phyloP scores from a whole-genome alignment of 53 echinoderm and acorn worm genomes.

The Arbacia lixula region DNA sequence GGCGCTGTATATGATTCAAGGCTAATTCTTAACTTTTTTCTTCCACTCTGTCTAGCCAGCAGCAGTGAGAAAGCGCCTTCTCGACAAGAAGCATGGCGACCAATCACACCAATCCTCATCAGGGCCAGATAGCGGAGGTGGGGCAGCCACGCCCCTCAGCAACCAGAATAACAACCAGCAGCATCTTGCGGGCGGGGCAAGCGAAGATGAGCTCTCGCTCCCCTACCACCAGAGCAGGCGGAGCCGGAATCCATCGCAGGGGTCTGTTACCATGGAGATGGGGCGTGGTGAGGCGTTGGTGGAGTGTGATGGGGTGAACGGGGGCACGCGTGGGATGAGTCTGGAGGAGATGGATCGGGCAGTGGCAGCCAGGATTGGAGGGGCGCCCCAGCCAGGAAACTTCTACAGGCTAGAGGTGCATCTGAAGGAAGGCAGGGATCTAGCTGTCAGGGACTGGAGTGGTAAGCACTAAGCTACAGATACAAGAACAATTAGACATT shows the following conservation, averaged over 20 bases:
- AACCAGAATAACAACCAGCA: slow-evolving; percentile 56
- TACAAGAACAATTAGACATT: not conserved
- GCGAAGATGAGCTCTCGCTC: not conserved
- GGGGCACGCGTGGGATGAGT: slow-evolving; percentile 48
- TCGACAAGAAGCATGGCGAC: slow-evolving; percentile 68
- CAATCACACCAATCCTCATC: slow-evolving; percentile 1
- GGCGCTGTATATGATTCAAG: too few relatives aligned
- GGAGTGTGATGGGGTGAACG: slow-evolving; percentile 48
- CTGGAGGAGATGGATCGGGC: slow-evolving; percentile 52
- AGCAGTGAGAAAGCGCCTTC: slow-evolving; percentile 69
- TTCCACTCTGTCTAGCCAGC: slow-evolving; percentile 68
- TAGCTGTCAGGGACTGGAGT: slow-evolving; percentile 95
- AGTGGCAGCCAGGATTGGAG: slow-evolving; percentile 49
- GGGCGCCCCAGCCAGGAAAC: slow-evolving; percentile 50
- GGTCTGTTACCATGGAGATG: slow-evolving; percentile 6
- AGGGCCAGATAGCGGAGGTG: slow-evolving; percentile 38
- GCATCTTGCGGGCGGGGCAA: slow-evolving; percentile 15
- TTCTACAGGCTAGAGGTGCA: slow-evolving; percentile 92
- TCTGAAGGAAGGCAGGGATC: slow-evolving; percentile 86
- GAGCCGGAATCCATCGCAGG: slow-evolving; percentile 8
- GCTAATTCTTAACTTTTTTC: too few relatives aligned
- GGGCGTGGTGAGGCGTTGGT: slow-evolving; percentile 33
- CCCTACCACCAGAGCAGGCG: slow-evolving; percentile 22
- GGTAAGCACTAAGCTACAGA: slow-evolving; percentile 72
- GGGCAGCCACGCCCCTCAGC: slow-evolving; percentile 22